Evolutionary conservation across 2,797 vertebrate genomes (phyloP), one percentile per base, ranked within the genome.

Genomic region (Antennarius maculatus): DNA sequence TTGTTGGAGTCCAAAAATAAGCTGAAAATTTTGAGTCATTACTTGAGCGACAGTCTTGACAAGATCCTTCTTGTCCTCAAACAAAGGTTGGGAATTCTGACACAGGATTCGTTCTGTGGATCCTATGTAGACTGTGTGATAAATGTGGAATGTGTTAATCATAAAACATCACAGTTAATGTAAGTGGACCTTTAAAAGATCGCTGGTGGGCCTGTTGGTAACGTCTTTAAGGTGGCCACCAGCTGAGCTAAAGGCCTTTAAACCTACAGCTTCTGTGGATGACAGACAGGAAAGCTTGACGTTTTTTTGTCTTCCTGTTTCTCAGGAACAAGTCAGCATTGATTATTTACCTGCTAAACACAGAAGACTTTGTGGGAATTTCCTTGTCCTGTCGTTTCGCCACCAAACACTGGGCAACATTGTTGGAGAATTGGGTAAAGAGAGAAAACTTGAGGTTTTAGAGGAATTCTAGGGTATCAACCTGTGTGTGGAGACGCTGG

Each of bases 261-360:
- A 79, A 75, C 72, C 13, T 10, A 39, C 55, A 12, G 69, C 69
- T 76, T 55, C 62, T 82, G 69, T 54, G 39, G 47, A 63, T 3
- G 43, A 52, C 61, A 42, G 56, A 62, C 76, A 75, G 84, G 78
- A 89, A 85, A 77, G 74, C 83, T 69, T 49, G 23, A 74, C 82
- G 64, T 80, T 86, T 86, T 82, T 89, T 87, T 86, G 82, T 83
- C 86, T 90, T 90, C 86, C 89, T 88, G 85, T 79, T 78, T 73
- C 81, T 76, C 88, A 81, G 81, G 82, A 86, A 87, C 76, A 69
- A 74, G 77, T 81, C 79, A 13, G 79, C 74, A 70, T 86, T 86
- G 85, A 84, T 90, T 89, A 82, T 91, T 90, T 89, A 89, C 81
- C 86, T 82, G 84, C 74, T 76, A 61, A 74, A 86, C 77, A 83